Base-by-base conservation (phyloP, 1,140 invertebrate genomes). In the Hormaphis cornu region DNA sequence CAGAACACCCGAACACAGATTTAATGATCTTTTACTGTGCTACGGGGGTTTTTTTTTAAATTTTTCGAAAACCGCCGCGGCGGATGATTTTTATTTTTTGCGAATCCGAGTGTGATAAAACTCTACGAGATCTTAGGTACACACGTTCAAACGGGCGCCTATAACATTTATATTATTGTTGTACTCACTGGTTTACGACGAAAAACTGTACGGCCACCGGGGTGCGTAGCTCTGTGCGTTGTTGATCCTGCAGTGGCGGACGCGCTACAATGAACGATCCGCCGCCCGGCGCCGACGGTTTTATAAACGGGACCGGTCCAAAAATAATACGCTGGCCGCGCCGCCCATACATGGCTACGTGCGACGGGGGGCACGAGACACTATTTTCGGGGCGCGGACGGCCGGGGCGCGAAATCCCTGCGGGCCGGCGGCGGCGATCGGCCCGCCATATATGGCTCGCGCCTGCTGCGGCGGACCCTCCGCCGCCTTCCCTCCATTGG, bases 331-430 rank as follows among this genome's bases (percentile, higher is more conserved):
- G n/a, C 42, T 44, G 18, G 0, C 42, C 18, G 59, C 54, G 54
- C 59, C 59, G 59, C 42, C 59, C 59, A 66, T 66, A 66, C 59
- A 66, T 66, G 59, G 59, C 59, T 48, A 66, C 18, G 42, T 66
- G 54, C 40, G 42, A 48, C 40, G 40, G 59, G 59, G 59, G 59
- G 59, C 59, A 48, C 59, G n/a, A 33, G 22, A 66, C 59, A 66
- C 59, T 66, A 66, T 66, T 66, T 66, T 66, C 59, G 59, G 59
- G 59, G 59, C 59, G 37, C 59, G 24, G 59, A 30, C 30, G 30
- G 30, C 30, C 50, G 12, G 20, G 9, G 26, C 42, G 40, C 59
- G 14, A 18, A n/a, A 20, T 40, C 59, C 59, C 59, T 28, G 10
- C 42, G 59, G 44, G 42, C 61, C 26, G 61, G 18, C 61, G 61